Evolutionary conservation across 2,113 vertebrate genomes (phyloP).

Genomic region (Petromus typicus): DNA sequence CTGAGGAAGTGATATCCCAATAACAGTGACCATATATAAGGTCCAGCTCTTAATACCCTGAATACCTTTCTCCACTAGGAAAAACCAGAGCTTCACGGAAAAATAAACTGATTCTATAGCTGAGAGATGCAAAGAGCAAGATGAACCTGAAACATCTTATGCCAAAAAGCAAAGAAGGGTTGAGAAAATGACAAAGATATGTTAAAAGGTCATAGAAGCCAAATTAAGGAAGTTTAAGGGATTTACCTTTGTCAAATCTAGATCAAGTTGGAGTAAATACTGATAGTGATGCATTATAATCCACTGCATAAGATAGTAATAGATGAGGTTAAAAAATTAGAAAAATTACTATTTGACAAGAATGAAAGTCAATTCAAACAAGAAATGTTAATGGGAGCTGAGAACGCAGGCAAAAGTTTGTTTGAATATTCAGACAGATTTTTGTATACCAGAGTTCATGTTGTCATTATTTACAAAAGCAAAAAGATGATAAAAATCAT

Average conservation of each 20-base stretch:
- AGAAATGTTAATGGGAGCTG: conserved; percentile 6
- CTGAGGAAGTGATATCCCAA: not conserved
- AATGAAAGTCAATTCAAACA: not conserved
- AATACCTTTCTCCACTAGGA: not conserved
- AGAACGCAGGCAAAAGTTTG: not conserved
- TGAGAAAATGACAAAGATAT: conserved; percentile 32
- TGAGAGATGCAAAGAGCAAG: not conserved
- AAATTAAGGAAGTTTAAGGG: not conserved
- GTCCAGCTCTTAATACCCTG: not conserved
- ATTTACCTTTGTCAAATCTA: not conserved
- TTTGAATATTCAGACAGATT: not conserved
- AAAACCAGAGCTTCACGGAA: not conserved
- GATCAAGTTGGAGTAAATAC: not conserved
- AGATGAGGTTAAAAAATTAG: not conserved
- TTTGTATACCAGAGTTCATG: not conserved
- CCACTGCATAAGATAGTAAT: not conserved
- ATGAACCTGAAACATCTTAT: not conserved
- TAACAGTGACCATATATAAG: not conserved
- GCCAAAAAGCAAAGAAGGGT: conserved; percentile 29
- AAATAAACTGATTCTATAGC: not conserved
- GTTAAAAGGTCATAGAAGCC: not conserved
- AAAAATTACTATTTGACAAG: not conserved
- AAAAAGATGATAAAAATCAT: not conserved
- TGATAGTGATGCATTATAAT: not conserved
- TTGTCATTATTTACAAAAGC: not conserved